Percentiles rank a stretch among this genome's conserved stretches.
Conservation (phyloP, 2,113 vertebrate species). For the Mustela nigripes region DNA sequence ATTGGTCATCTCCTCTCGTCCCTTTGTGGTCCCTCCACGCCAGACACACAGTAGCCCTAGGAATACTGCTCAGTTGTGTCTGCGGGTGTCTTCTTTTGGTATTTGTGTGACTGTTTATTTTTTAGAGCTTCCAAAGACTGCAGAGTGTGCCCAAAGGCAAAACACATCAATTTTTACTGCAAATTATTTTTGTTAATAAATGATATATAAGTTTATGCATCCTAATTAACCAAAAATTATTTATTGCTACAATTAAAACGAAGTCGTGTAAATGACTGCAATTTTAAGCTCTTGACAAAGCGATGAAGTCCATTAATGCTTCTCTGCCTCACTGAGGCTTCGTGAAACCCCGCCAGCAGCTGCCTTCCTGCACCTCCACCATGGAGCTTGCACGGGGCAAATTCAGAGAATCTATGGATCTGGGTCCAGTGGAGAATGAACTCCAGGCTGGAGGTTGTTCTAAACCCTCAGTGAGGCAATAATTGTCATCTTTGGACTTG, state of each 20-base stretch:
- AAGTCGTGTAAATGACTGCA: conserved; percentile 60
- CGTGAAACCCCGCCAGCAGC: not conserved
- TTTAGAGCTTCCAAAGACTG: not conserved
- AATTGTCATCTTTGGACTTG: not conserved
- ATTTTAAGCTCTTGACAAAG: conserved; percentile 67
- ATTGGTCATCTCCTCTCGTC: not conserved
- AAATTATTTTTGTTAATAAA: conserved; percentile 74
- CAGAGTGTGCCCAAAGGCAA: not conserved
- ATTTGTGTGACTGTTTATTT: not conserved
- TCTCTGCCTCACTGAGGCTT: not conserved
- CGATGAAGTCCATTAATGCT: conserved; percentile 13
- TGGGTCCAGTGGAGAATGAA: not conserved
- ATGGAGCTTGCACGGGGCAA: not conserved
- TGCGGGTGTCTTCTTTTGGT: rapidly evolving
- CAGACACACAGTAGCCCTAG: not conserved
- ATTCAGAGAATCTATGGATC: not conserved
- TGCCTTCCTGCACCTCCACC: no score
- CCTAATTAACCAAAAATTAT: conserved; percentile 75
- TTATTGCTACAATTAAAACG: conserved; percentile 75
- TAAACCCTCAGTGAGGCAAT: rapidly evolving
- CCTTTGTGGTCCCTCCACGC: rapidly evolving
- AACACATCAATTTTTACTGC: conserved; percentile 34
- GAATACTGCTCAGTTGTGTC: not conserved
- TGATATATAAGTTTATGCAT: conserved; percentile 66
- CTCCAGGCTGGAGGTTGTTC: no score